Evolutionary conservation across 1,140 invertebrate genomes (phyloP), one percentile per base, ranked within the genome.

Genomic region (Cyphomyrmex costatus): DNA sequence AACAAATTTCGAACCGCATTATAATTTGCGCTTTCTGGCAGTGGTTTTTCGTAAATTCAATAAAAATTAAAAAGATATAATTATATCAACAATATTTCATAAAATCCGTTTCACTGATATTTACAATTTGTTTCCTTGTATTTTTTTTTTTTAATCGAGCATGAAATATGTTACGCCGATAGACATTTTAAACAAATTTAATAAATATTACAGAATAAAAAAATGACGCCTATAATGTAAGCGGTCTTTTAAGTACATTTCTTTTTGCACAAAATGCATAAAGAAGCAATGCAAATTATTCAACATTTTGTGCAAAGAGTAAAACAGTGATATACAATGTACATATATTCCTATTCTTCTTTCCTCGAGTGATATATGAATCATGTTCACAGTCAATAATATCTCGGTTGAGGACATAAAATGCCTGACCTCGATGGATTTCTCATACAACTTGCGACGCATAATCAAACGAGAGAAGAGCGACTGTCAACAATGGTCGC

Each of bases 391-490:
- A 65, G 51, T 86, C 56, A 76, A 82, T 86, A 77, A 88, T 84
- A 78, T 66, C 68, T 84, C 86, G 90, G 90, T 89, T 88, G 89
- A 88, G 89, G 92, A 88, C 89, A 92, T 90, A 90, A 93, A 90
- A 88, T 88, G 85, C 89, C 89, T 91, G 87, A 91, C 60, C 66
- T 83, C 77, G 76, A 84, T 89, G 61, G 76, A 27, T 71, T 82
- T 70, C 65, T 91, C 68, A 86, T 78, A 56, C 74, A 78, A 88
- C 73, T 86, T 90, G 88, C 85, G 89, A 92, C 66, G 89, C 14
- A 84, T 84, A 88, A 87, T 84, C 86, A 86, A 91, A 80, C 30
- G 27, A 53, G 77, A 66, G 46, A 68, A 12, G 30, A 80, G n/a
- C 12, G 21, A 80, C 30, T 56, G 46, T 56, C 46, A 70, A 56